These are phyloP conservation scores for Trachelus troglodyta DNA, from an alignment of 2,888 invertebrate genomes.

Conservation along the genomic window DNA sequence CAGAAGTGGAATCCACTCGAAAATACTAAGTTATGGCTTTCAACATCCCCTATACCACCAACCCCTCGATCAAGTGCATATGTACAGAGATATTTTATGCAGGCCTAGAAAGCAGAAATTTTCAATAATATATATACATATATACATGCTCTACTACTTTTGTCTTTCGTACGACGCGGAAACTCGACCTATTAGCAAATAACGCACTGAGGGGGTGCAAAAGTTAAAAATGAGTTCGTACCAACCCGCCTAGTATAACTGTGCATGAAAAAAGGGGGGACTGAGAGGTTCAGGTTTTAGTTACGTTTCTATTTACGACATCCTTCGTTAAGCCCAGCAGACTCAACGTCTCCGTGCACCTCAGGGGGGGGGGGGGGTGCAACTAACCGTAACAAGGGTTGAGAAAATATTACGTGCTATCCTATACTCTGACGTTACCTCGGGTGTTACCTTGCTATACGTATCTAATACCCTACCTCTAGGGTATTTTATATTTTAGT, in stretches of 20 bases:
- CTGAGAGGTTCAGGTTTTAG: conserved; percentile 36
- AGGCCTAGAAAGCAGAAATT: not conserved
- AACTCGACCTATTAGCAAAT: not conserved
- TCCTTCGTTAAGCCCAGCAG: conserved; percentile 38
- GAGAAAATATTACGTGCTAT: not conserved
- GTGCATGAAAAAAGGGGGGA: conserved; percentile 25
- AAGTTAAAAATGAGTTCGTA: not conserved
- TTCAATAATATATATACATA: not conserved
- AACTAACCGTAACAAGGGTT: not conserved
- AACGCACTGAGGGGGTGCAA: not conserved
- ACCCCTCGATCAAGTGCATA: not conserved
- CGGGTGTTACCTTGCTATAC: not conserved
- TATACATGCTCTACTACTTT: no score
- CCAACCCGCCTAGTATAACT: not conserved
- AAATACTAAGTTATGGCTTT: not conserved
- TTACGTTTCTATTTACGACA: conserved; percentile 44
- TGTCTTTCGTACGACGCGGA: not conserved
- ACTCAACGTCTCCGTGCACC: not conserved
- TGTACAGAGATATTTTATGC: not conserved
- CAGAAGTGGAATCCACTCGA: not conserved
- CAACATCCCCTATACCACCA: not conserved
- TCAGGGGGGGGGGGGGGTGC: not conserved
- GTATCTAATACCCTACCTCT: not conserved
- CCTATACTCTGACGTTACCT: not conserved
- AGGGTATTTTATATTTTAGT: not conserved